phyloP scores from a whole-genome alignment of 92 coral and sea anemone species.

The Pocillopora grandis region DNA sequence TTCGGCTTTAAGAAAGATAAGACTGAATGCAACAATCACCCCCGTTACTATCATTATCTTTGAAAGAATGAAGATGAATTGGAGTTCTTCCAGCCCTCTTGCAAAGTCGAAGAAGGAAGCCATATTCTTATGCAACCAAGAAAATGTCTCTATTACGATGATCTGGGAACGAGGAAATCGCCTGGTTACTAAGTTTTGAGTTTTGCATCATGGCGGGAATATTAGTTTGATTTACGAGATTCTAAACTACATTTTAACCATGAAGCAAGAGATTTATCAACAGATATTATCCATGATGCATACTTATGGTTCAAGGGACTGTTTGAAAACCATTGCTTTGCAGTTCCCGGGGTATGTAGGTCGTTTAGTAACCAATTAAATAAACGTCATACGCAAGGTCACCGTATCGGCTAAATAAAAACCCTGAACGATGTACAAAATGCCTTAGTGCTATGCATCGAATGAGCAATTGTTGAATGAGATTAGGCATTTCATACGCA shows the following conservation, averaged over 20 bases:
- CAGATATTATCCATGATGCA: constrained; percentile 89
- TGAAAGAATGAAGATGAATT: constrained; percentile 56
- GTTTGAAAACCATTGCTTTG: constrained; percentile 78
- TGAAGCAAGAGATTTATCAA: constrained; percentile 86
- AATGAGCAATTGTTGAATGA: too few relatives aligned
- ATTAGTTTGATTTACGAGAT: background rate
- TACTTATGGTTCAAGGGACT: constrained; percentile 85
- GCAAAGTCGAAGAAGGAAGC: background rate
- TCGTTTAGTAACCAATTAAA: background rate
- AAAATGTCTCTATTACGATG: background rate
- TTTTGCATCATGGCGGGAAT: constrained; percentile 15
- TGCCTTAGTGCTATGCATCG: too few relatives aligned
- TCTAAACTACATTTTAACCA: constrained; percentile 3
- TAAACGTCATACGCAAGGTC: background rate
- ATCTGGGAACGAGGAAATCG: constrained; percentile 9
- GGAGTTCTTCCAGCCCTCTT: constrained; percentile 46
- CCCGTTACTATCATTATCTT: constrained; percentile 46
- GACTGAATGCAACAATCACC: constrained; percentile 37
- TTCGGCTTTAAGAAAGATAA: constrained; percentile 55
- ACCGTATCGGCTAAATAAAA: too few relatives aligned
- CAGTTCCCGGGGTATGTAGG: constrained; percentile 82
- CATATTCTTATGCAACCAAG: background rate
- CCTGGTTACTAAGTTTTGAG: constrained; percentile 22
- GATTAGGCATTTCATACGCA: too few relatives aligned
- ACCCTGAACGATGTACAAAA: too few relatives aligned